Base-by-base conservation (phyloP, 2,797 vertebrate genomes). In the Molossus alvarezi region DNA sequence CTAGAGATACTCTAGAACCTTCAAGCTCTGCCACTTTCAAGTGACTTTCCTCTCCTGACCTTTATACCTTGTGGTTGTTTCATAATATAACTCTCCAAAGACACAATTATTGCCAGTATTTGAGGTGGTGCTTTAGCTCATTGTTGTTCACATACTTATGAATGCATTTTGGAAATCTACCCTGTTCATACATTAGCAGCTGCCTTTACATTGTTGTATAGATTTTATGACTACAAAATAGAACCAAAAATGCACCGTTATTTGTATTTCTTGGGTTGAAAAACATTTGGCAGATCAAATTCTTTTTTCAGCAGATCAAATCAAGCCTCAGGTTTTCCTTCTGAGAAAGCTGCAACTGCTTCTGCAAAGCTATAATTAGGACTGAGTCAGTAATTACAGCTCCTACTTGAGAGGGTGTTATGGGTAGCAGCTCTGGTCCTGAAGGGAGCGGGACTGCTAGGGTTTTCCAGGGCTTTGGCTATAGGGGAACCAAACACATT, bases 231-330 rank as follows among this genome's bases (percentile, higher is more conserved):
- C 33, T 41, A n/a, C 4, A 76, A 88, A n/a, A 9, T 55, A n/a
- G 17, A 62, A 53, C 21, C 17, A n/a, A 67, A 94, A 95, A 94
- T 3, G 17, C 53, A 57, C 13, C 9, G 3, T 73, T 81, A 67
- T 69, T 48, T 69, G 33, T 37, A 58, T 79, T 23, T 55, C 33
- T 65, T 80, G 48, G 13, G 17, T 83, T 87, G 25, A 67, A 77
- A 95, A 90, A 75, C 62, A 95, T 57, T 85, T 1, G 45, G 64
- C 27, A 76, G 29, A 65, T 83, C 45, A 18, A 79, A 79, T 95
- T 83, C 64, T 48, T 45, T 45, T 51, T n/a, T n/a, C 80, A 83
- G 15, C 29, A 65, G 60, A n/a, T 51, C 60, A 48, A 83, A 33
- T 51, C 27, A 25, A 86, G 23, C 21, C 20, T 85, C 21, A 33